phyloP scores from a whole-genome alignment of 2,113 vertebrate species.

The Albula goreensis region DNA sequence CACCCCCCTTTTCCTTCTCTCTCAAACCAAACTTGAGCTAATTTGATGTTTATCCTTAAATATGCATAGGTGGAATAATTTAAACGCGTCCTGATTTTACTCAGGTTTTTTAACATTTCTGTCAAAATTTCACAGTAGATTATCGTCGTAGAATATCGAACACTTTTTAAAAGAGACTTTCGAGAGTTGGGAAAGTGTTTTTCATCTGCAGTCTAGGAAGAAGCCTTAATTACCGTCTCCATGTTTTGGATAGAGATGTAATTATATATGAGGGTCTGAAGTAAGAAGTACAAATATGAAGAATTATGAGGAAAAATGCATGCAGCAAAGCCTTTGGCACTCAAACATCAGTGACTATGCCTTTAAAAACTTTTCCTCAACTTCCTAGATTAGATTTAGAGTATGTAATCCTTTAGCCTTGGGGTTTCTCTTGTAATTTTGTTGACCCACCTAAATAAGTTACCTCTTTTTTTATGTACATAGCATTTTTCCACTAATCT shows the following conservation, averaged over 20 bases:
- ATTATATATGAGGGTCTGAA: neutral
- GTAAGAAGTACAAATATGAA: neutral
- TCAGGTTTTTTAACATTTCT: slow-evolving; percentile 36
- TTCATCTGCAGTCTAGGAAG: neutral
- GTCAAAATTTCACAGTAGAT: slow-evolving; percentile 42
- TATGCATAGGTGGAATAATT: slow-evolving; percentile 67
- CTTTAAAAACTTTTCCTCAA: neutral
- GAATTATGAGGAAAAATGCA: neutral
- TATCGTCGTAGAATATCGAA: slow-evolving; percentile 40
- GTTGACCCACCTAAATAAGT: neutral
- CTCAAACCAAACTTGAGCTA: slow-evolving; percentile 39
- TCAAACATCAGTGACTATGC: neutral
- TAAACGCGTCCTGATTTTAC: slow-evolving; percentile 48
- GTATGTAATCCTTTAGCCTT: neutral
- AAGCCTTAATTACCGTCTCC: neutral
- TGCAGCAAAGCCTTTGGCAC: neutral
- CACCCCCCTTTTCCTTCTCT: slow-evolving; percentile 43
- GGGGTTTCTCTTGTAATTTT: neutral
- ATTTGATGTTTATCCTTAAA: slow-evolving; percentile 59
- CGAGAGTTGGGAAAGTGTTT: slow-evolving; percentile 19
- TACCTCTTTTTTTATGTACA: neutral
- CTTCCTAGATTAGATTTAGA: slow-evolving; percentile 3
- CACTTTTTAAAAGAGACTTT: slow-evolving; percentile 21
- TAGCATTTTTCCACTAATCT: neutral
- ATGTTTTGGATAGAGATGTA: neutral